These are phyloP conservation scores for Mesitornis unicolor DNA, from an alignment of 2,113 vertebrate genomes.

Conservation along the genomic window DNA sequence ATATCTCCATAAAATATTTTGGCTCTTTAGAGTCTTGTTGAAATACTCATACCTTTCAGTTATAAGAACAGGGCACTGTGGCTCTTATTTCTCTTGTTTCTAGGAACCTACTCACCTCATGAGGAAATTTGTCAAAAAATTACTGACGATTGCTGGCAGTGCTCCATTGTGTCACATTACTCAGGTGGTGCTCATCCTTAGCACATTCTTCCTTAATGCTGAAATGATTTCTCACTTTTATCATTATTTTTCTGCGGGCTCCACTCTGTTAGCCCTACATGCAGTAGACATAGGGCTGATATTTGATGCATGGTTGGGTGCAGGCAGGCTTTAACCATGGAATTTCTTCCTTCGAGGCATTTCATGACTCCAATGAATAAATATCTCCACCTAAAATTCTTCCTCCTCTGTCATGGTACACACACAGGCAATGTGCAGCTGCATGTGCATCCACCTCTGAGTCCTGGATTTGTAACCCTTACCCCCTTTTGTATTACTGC, in stretches of 20 bases:
- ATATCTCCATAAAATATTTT: neutral
- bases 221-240: neutral
- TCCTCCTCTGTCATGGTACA: neutral
- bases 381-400: neutral
- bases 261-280: neutral
- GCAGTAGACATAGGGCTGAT: neutral
- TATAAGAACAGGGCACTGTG: neutral
- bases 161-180: neutral
- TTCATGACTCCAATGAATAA: neutral
- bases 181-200: neutral
- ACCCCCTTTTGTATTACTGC: neutral
- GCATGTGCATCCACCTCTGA: no score
- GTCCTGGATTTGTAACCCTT: neutral
- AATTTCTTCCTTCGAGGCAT: neutral
- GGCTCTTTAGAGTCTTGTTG: neutral
- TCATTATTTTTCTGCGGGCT: neutral
- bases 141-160: neutral
- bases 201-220: neutral
- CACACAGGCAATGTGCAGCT: neutral
- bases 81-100: neutral
- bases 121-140: neutral
- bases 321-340: neutral
- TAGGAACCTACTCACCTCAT: neutral
- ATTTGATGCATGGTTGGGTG: neutral
- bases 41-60: neutral